Evolutionary conservation across 2,113 vertebrate species (phyloP).

Genomic region (Smithornis capensis): DNA sequence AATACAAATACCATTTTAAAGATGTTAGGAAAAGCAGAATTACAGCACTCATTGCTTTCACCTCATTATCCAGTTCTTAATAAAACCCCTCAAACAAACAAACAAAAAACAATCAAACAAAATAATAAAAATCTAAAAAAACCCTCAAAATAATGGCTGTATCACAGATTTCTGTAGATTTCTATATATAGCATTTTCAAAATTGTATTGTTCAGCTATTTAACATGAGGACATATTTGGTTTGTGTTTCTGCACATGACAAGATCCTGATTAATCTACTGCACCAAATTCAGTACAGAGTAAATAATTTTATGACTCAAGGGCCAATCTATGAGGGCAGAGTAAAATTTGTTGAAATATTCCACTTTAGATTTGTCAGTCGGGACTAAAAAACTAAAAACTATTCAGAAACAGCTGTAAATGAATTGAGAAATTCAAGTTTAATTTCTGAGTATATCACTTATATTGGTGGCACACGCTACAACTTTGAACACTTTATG

Average conservation of each 20-base stretch:
- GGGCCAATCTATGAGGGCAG: background rate
- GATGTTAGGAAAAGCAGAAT: background rate
- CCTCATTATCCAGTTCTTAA: background rate
- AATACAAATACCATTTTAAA: background rate
- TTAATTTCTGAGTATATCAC: background rate
- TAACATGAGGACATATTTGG: background rate
- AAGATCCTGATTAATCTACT: background rate
- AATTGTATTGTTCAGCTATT: background rate
- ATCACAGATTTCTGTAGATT: background rate
- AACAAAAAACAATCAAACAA: background rate
- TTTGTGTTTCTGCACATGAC: slow-evolving; percentile 64
- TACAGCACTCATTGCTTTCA: background rate
- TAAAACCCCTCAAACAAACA: background rate
- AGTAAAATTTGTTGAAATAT: background rate
- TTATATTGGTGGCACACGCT: background rate
- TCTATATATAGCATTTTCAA: background rate
- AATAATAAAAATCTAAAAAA: background rate
- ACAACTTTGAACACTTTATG: background rate
- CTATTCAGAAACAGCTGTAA: background rate
- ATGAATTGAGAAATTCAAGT: background rate
- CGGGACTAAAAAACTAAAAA: background rate
- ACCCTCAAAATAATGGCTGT: background rate
- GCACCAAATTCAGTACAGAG: background rate
- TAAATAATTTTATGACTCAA: background rate
- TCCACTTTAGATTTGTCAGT: background rate